These are phyloP conservation scores for Andrena flavipes DNA, from an alignment of 2,888 invertebrate genomes.

Conservation along the genomic window DNA sequence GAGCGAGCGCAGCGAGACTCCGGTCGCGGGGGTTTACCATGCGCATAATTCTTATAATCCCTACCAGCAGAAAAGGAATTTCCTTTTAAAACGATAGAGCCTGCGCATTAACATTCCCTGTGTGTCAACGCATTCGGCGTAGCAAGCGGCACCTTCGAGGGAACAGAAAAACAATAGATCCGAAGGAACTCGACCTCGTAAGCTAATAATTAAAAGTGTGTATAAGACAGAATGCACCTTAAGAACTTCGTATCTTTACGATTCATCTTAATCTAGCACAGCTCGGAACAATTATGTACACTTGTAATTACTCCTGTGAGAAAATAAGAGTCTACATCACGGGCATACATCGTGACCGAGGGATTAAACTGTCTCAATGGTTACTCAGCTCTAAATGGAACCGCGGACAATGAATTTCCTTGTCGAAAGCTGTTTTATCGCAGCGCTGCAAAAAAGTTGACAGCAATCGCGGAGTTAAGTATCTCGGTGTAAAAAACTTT, in stretches of 20 bases:
- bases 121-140: neutral
- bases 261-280: neutral
- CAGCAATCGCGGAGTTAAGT: no score
- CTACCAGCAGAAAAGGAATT: neutral
- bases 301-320: neutral
- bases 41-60: conserved; percentile 20
- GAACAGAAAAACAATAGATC: no score
- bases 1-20: conserved; percentile 21
- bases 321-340: neutral
- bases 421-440: neutral
- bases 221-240: no score
- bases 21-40: conserved; percentile 17
- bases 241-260: no score
- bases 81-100: conserved; percentile 3
- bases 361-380: neutral
- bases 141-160: neutral
- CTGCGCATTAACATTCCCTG: neutral
- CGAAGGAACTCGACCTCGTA: no score
- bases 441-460: no score
- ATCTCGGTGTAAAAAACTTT: neutral
- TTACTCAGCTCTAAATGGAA: neutral
- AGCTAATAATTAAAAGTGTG: no score
- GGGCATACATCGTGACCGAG: neutral
- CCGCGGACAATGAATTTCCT: neutral
- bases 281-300: neutral